phyloP scores from a whole-genome alignment of 2,797 vertebrate genomes.

The Ctenopoma multispine region DNA sequence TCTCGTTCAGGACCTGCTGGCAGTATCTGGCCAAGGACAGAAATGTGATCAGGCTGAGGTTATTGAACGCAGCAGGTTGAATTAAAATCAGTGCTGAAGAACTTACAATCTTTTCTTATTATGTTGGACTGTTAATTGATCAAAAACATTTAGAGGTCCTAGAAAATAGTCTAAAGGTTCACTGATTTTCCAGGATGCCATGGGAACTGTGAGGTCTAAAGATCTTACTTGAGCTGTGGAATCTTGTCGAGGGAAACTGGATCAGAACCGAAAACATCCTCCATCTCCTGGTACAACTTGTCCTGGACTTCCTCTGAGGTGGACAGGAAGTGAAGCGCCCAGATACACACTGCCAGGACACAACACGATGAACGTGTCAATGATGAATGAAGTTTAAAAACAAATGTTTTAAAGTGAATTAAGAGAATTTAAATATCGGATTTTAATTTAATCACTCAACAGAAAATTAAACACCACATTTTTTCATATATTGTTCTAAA shows the following conservation, averaged over 20 bases:
- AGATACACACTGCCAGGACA: conserved; percentile 90
- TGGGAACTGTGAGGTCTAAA: background rate
- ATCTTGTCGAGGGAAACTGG: conserved; percentile 91
- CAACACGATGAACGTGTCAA: too few species aligned
- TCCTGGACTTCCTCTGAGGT: conserved; percentile 91
- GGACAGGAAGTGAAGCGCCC: conserved; percentile 94
- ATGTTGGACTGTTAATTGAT: too few species aligned
- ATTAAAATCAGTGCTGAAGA: background rate
- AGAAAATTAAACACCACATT: too few species aligned
- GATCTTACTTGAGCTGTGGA: conserved; percentile 90
- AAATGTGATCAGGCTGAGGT: conserved; percentile 21
- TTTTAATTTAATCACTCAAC: too few species aligned
- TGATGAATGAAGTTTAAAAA: too few species aligned
- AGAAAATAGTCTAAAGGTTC: too few species aligned
- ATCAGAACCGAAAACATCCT: conserved; percentile 88
- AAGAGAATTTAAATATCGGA: too few species aligned
- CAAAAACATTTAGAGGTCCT: too few species aligned
- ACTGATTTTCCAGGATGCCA: too few species aligned
- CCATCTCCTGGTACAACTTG: conserved; percentile 89
- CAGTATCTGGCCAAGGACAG: conserved; percentile 87
- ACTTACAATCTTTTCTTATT: too few species aligned
- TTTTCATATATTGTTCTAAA: too few species aligned
- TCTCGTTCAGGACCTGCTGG: conserved; percentile 93
- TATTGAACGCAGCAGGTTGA: background rate
- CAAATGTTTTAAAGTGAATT: too few species aligned